These are phyloP conservation scores for Dinoponera quadriceps DNA, from an alignment of 1,140 invertebrate genomes.

Conservation along the genomic window DNA sequence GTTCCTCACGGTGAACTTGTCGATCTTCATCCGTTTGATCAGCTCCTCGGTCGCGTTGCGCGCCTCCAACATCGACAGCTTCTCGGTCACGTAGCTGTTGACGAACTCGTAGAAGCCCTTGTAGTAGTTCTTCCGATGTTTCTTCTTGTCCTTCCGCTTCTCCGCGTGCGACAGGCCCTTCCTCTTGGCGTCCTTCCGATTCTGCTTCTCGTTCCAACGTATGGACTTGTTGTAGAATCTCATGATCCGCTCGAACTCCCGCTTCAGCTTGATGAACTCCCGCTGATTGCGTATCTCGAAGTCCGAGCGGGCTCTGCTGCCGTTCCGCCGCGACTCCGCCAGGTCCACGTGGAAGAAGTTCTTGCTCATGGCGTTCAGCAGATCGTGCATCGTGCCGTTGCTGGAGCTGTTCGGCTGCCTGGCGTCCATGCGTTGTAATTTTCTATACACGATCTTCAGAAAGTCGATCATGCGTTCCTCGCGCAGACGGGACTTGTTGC, in stretches of 20 bases:
- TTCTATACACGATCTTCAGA: conserved; percentile 81
- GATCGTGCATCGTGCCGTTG: conserved; percentile 83
- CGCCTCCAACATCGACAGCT: conserved; percentile 76
- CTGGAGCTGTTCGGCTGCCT: conserved; percentile 78
- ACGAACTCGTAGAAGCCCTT: conserved; percentile 84
- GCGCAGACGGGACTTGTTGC: conserved; percentile 77
- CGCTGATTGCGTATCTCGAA: conserved; percentile 80
- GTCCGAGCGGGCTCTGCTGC: conserved; percentile 73
- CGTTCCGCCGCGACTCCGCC: conserved; percentile 77
- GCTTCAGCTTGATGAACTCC: conserved; percentile 82
- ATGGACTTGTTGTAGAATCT: conserved; percentile 84
- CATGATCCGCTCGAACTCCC: conserved; percentile 83
- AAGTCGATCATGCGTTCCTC: conserved; percentile 85
- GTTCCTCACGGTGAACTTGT: conserved; percentile 81
- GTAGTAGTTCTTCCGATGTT: conserved; percentile 79
- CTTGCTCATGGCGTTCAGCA: conserved; percentile 83
- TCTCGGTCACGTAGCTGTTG: conserved; percentile 83
- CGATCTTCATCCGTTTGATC: conserved; percentile 81
- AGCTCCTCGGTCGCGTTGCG: conserved; percentile 81
- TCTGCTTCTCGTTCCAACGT: conserved; percentile 83
- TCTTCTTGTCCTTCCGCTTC: conserved; percentile 69
- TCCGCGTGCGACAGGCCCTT: conserved; percentile 63
- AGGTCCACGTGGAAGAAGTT: conserved; percentile 84
- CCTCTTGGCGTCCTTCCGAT: conserved; percentile 77
- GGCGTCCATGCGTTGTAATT: conserved; percentile 82